Base-by-base conservation (phyloP, 2,888 invertebrate genomes). In the Drosophila hamatofila region DNA sequence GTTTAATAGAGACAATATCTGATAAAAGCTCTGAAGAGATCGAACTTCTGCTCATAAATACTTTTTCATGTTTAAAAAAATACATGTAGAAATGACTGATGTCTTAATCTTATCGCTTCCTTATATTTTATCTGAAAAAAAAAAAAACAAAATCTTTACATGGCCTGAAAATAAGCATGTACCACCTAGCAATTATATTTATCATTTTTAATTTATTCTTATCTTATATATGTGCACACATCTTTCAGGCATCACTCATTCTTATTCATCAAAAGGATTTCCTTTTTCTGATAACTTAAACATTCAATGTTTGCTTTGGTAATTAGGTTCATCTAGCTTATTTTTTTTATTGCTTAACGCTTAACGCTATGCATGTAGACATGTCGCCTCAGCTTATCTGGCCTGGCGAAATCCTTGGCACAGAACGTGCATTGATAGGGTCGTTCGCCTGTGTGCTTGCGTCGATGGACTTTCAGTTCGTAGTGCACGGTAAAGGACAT, bases 401-500 rank as follows among this genome's bases (percentile, higher is more conserved):
- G 94, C 4, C 95, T 93, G 0, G 94, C 94, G 77, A 95, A 95
- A 1, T 94, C 94, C 93, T 92, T 92, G 30, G 86, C 84, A 60
- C 92, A 92, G 16, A 91, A 88, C 0, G 90, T 88, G 48, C 92
- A 92, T 55, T 91, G 89, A 79, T 94, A 94, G 1, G 95, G 95
- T 61, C 94, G 94, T 79, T 95, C 95, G 1, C 95, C 95, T 0
- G 95, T 95, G 63, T 95, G 95, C 0, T 94, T 94, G 39, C 95
- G 91, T 25, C 95, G 92, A 81, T 95, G 95, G 54, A 94, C 94
- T 78, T 94, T 94, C 27, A 95, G 92, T 86, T 95, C 95, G 0
- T 94, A 95, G 5, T 94, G 94, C 27, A 95, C 93, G 0, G 95
- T 95, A 68, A 95, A 95, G 8, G 94, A 95, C 94, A 95, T 95